These are phyloP conservation scores for Pelusios castaneus DNA, from an alignment of 2,113 vertebrate species.

Conservation along the genomic window DNA sequence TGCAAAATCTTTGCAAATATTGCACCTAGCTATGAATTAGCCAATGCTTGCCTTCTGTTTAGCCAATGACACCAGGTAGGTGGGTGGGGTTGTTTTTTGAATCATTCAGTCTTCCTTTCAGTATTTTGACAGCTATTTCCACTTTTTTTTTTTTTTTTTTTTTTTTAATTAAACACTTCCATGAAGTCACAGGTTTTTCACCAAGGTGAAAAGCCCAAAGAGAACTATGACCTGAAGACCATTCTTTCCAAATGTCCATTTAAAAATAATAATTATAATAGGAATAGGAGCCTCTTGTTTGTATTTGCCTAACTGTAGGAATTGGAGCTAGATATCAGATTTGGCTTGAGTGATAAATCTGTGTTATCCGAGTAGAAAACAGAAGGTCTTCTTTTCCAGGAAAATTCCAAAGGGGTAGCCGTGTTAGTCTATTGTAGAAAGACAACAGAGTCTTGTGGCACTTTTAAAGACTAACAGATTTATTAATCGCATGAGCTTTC, in stretches of 20 bases:
- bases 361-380: neutral
- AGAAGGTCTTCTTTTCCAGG: neutral
- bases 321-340: neutral
- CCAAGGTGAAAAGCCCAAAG: slow-evolving; percentile 24
- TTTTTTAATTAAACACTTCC: slow-evolving; percentile 58
- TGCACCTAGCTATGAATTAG: slow-evolving; percentile 67
- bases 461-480: no score
- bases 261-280: neutral
- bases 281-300: neutral
- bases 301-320: neutral
- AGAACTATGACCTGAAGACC: slow-evolving; percentile 30
- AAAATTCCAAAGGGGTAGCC: no score
- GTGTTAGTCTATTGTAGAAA: no score
- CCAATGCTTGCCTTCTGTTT: slow-evolving; percentile 64
- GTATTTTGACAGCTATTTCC: slow-evolving; percentile 64
- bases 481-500: no score
- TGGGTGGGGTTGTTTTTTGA: slow-evolving; percentile 7
- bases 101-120: slow-evolving; percentile 47
- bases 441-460: no score
- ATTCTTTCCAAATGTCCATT: slow-evolving; percentile 37
- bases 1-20: slow-evolving; percentile 65
- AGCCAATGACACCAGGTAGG: slow-evolving; percentile 44
- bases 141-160: no score
- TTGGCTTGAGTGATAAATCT: neutral
- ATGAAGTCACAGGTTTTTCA: slow-evolving; percentile 48